Evolutionary conservation across 2,113 vertebrate genomes (phyloP).

Genomic region (Tursiops truncatus): DNA sequence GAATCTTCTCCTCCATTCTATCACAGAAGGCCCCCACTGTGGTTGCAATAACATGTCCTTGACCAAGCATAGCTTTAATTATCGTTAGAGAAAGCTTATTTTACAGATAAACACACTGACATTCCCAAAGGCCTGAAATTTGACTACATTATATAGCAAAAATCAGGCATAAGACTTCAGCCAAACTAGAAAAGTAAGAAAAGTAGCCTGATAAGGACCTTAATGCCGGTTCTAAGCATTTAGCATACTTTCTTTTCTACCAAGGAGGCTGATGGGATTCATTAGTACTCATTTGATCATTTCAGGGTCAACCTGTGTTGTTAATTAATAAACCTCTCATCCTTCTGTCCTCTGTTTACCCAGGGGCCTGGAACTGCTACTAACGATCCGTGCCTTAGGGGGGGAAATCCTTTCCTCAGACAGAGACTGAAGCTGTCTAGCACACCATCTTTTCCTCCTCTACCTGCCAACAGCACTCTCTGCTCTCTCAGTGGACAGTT

Average conservation of each 20-base stretch:
- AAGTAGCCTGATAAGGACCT: background rate
- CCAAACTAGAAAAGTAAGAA: background rate
- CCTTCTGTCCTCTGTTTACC: background rate
- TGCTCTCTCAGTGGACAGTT: conserved; percentile 5
- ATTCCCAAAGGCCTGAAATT: background rate
- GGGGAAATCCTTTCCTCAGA: background rate
- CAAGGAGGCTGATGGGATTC: background rate
- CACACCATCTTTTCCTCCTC: background rate
- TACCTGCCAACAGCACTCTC: background rate
- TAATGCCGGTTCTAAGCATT: background rate
- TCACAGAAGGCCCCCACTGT: background rate
- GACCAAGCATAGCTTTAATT: background rate
- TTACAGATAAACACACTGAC: conserved; percentile 16
- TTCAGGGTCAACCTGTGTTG: background rate
- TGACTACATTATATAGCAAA: background rate
- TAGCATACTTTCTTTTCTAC: conserved; percentile 18
- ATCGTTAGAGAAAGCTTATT: background rate
- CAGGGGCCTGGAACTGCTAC: background rate
- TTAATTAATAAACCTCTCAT: conserved; percentile 43
- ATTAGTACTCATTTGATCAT: conserved; percentile 25
- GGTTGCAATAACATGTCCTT: background rate
- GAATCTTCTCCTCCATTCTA: background rate
- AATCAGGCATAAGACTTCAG: conserved; percentile 26
- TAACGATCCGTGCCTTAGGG: background rate
- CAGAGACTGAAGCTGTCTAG: background rate